These are phyloP conservation scores for Bombus difficillimus DNA, from an alignment of 1,140 invertebrate genomes.

Conservation along the genomic window DNA sequence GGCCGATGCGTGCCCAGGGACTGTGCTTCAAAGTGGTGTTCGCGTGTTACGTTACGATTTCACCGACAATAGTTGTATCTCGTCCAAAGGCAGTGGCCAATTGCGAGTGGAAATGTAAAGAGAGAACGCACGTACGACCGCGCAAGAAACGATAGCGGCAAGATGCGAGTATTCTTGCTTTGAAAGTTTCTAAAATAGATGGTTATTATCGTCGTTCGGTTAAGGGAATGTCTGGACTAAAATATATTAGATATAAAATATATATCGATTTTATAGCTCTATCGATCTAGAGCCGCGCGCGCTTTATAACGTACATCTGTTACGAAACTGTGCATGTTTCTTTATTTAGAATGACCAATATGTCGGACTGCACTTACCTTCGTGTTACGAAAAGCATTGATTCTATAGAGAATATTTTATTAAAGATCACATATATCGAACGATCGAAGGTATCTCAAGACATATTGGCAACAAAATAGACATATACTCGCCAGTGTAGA, in stretches of 20 bases:
- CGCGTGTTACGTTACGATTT: constrained; percentile 69
- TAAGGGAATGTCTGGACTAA: neutral
- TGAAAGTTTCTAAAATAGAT: neutral
- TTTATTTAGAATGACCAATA: neutral
- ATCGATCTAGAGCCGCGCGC: neutral
- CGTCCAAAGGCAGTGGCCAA: constrained; percentile 37
- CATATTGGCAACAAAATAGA: no score
- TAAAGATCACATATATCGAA: no score
- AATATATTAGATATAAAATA: neutral
- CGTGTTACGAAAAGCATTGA: neutral
- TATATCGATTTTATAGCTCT: neutral
- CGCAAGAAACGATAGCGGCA: neutral
- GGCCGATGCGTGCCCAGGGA: constrained; percentile 65
- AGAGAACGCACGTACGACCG: constrained; percentile 23
- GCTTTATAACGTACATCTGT: neutral
- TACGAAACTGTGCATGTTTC: neutral
- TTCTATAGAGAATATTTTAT: no score
- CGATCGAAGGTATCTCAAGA: no score
- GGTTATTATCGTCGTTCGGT: constrained; percentile 9
- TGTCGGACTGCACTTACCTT: neutral
- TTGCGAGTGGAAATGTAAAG: no score
- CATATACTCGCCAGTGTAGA: no score
- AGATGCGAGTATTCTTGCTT: neutral
- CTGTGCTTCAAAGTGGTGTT: constrained; percentile 63
- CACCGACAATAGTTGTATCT: constrained; percentile 63